Percentiles rank a stretch among this genome's conserved stretches.
Evolutionary conservation across 2,888 invertebrate genomes (phyloP).

Genomic region (Andrena hattorfiana): DNA sequence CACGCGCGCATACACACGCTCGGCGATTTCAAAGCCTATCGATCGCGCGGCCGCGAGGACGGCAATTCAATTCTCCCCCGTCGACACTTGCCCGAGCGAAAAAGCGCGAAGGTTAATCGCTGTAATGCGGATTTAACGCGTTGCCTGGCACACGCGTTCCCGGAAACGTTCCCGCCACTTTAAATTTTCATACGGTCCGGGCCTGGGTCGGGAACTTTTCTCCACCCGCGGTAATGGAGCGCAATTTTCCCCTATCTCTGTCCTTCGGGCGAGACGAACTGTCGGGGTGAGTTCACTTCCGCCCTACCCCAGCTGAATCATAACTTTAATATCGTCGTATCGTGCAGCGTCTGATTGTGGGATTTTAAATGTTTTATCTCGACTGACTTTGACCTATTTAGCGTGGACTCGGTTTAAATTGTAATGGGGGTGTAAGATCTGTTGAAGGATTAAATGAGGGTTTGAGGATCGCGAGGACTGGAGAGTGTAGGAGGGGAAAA

Average conservation of each 20-base stretch:
- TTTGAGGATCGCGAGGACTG: background rate
- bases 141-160: constrained; percentile 8
- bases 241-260: constrained; percentile 1
- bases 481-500: too few species aligned
- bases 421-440: too few species aligned
- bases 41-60: constrained; percentile 17
- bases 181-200: constrained; percentile 15
- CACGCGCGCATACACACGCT: constrained; percentile 7
- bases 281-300: background rate
- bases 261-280: background rate
- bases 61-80: constrained; percentile 42
- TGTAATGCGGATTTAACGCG: constrained; percentile 31
- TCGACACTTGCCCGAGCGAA: constrained; percentile 34
- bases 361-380: constrained; percentile 10
- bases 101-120: constrained; percentile 47
- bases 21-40: constrained; percentile 30
- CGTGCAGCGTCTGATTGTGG: background rate
- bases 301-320: background rate
- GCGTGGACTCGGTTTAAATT: too few species aligned
- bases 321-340: background rate
- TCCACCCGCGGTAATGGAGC: background rate
- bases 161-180: background rate
- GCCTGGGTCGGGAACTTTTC: constrained; percentile 13
- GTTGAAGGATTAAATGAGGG: too few species aligned
- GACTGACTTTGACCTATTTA: background rate